Conservation (phyloP, 2,113 vertebrate genomes). For the Hylia prasina region DNA sequence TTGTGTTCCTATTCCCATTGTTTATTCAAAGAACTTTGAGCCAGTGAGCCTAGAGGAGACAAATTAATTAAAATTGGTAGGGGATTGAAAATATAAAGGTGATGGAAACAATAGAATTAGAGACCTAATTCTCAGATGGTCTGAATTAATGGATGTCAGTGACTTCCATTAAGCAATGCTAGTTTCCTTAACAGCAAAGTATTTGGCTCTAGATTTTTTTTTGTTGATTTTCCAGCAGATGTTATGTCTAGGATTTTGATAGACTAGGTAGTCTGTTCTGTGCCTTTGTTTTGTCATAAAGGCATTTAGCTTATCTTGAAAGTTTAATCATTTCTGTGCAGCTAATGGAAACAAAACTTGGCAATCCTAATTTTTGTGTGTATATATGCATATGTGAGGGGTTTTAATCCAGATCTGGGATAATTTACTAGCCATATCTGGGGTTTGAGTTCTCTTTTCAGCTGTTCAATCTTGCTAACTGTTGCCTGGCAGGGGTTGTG, state of each 20-base stretch:
- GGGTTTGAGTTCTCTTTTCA: background rate
- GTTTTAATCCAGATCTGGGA: background rate
- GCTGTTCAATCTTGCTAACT: background rate
- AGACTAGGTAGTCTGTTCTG: no score
- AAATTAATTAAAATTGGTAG: background rate
- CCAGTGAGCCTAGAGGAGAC: background rate
- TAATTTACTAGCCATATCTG: background rate
- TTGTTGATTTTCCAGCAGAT: background rate
- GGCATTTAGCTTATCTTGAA: background rate
- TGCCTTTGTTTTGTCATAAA: background rate
- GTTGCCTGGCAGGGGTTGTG: background rate
- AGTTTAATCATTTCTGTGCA: background rate
- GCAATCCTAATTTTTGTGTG: background rate
- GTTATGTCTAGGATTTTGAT: background rate
- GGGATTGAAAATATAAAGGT: background rate
- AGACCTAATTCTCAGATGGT: background rate
- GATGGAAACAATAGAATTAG: background rate
- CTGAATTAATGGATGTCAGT: background rate
- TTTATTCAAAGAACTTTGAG: background rate
- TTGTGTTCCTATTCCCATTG: background rate
- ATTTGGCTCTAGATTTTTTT: background rate
- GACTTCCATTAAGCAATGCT: background rate
- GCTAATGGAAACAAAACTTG: background rate
- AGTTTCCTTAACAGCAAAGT: background rate
- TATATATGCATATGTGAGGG: background rate